These are phyloP conservation scores for Rhagonycha fulva DNA, from an alignment of 2,888 invertebrate genomes.

Conservation along the genomic window DNA sequence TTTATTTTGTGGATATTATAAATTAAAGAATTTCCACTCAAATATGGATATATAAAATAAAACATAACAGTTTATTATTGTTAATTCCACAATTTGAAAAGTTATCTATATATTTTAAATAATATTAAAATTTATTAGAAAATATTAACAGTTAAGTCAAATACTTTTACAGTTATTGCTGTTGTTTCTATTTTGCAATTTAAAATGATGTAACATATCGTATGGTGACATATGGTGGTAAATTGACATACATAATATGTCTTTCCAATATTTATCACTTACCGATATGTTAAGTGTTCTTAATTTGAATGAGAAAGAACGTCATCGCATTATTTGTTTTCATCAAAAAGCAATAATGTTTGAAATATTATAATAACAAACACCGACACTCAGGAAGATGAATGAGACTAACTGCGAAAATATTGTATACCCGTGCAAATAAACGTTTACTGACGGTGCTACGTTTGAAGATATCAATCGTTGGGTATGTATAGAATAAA, in stretches of 20 bases:
- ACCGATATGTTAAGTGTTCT: neutral
- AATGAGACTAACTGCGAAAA: neutral
- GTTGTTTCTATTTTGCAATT: no score
- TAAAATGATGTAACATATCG: no score
- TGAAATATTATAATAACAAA: neutral
- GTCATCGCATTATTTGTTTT: neutral
- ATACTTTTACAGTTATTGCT: no score
- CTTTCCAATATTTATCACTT: neutral
- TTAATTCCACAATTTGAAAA: no score
- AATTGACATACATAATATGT: no score
- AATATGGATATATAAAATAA: no score
- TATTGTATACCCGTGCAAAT: neutral
- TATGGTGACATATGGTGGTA: no score
- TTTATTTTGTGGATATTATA: neutral
- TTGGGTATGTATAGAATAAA: neutral
- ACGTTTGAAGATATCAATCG: neutral
- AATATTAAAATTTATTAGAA: no score
- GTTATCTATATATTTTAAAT: no score
- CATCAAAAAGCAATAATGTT: neutral
- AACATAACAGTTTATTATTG: no score
- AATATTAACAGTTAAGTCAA: no score
- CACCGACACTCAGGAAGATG: neutral
- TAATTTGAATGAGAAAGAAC: neutral
- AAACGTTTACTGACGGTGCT: neutral
- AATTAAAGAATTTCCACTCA: neutral